These are phyloP conservation scores for Alauda arvensis DNA, from an alignment of 2,797 vertebrate genomes.

Conservation along the genomic window DNA sequence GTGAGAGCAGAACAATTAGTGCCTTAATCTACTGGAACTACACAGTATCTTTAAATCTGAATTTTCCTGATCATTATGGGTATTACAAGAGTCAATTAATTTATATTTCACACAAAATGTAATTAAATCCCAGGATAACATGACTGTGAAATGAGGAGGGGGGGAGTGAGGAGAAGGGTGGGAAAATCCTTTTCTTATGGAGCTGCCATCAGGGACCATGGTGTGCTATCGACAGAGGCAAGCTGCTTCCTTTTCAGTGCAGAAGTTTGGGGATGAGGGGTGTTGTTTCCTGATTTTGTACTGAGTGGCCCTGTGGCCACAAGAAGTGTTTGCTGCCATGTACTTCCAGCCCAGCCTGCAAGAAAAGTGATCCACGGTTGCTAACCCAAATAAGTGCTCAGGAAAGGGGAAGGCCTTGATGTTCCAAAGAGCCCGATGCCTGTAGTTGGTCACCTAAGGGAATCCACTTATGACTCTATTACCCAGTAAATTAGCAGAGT, in stretches of 20 bases:
- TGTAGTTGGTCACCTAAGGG: constrained; percentile 75
- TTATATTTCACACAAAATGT: constrained; percentile 51
- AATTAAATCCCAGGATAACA: constrained; percentile 42
- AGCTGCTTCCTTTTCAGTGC: background rate
- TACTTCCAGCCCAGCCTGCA: background rate
- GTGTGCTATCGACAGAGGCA: accelerated
- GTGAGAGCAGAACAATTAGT: constrained; percentile 38
- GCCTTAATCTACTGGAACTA: constrained; percentile 31
- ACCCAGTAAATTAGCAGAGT: constrained; percentile 77
- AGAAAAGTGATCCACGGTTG: background rate
- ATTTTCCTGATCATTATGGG: constrained; percentile 31
- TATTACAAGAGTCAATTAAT: constrained; percentile 43
- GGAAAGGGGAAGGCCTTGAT: constrained; percentile 50
- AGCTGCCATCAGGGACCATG: background rate
- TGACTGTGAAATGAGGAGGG: background rate
- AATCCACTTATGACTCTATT: constrained; percentile 79
- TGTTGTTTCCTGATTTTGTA: background rate
- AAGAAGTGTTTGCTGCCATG: background rate
- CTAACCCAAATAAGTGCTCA: constrained; percentile 9
- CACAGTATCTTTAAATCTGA: constrained; percentile 46
- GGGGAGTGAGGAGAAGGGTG: background rate
- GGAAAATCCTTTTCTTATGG: background rate
- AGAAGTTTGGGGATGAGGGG: background rate
- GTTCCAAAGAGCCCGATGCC: constrained; percentile 46
- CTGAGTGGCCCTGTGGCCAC: background rate